Evolutionary conservation across 2,888 invertebrate genomes (phyloP).

Genomic region (Alitta virens): DNA sequence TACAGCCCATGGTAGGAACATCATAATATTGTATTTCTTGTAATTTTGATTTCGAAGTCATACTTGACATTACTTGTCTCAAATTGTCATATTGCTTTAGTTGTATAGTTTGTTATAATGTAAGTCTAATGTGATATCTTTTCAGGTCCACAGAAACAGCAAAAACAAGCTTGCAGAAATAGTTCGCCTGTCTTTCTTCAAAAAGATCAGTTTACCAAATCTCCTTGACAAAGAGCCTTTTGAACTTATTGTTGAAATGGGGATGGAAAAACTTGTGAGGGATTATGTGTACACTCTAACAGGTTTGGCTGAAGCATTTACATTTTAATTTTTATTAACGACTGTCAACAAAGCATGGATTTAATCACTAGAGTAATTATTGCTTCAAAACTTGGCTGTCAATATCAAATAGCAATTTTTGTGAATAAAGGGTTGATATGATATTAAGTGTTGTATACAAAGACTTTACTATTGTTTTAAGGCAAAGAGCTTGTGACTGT

Average conservation of each 20-base stretch:
- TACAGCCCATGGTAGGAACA: background rate
- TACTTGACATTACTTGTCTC: too few relatives aligned
- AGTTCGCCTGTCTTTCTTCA: conserved; percentile 41
- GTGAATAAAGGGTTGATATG: background rate
- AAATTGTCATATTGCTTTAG: too few relatives aligned
- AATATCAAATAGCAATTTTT: background rate
- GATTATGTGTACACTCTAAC: conserved; percentile 41
- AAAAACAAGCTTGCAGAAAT: conserved; percentile 42
- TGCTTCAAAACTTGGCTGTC: background rate
- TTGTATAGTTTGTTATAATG: too few relatives aligned
- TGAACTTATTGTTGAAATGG: conserved; percentile 43
- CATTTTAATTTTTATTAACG: too few relatives aligned
- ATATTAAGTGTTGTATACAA: background rate
- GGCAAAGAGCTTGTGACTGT: conserved; percentile 35
- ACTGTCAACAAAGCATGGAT: background rate
- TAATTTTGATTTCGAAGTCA: too few relatives aligned
- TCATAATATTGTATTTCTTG: too few relatives aligned
- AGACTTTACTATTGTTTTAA: background rate
- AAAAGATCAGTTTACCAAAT: conserved; percentile 34
- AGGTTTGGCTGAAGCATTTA: background rate
- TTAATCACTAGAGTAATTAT: background rate
- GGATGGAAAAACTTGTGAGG: conserved; percentile 40
- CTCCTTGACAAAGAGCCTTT: conserved; percentile 37
- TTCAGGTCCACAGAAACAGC: conserved; percentile 35
- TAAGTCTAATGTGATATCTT: background rate